These are phyloP conservation scores for Heterohyrax brucei DNA, from an alignment of 2,797 vertebrate species.

Conservation along the genomic window DNA sequence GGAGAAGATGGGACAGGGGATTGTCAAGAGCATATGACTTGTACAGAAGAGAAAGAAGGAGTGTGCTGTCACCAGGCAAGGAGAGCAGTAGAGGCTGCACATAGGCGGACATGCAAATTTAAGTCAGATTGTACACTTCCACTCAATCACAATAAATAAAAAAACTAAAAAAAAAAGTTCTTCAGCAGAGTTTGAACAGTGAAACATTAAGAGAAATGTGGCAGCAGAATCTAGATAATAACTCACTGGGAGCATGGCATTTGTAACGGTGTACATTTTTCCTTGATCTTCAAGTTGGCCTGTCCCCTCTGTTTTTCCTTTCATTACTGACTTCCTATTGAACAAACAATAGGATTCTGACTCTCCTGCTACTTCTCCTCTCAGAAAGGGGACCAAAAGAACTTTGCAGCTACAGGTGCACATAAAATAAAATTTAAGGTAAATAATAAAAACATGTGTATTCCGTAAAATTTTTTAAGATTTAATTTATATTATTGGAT, in stretches of 20 bases:
- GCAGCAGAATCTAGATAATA: not conserved
- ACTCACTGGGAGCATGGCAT: not conserved
- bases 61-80: no score
- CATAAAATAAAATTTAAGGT: not conserved
- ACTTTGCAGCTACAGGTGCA: not conserved
- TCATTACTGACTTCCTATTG: not conserved
- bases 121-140: no score
- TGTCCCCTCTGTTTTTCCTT: not conserved
- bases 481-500: conserved; percentile 46
- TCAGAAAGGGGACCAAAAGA: not conserved
- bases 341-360: not conserved
- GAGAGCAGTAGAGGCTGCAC: no score
- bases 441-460: conserved; percentile 36
- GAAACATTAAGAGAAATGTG: not conserved
- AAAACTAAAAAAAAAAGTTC: no score
- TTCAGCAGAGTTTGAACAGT: not conserved
- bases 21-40: no score
- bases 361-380: not conserved
- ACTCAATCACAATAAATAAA: no score
- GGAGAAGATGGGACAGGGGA: no score
- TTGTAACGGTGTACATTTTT: conserved; percentile 3
- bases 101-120: no score
- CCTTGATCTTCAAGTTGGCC: not conserved
- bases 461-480: conserved; percentile 30
- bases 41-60: no score